Percentiles rank a stretch among this genome's conserved stretches.
Conservation (phyloP, 2,113 vertebrate species). For the Epinephelus lanceolatus region DNA sequence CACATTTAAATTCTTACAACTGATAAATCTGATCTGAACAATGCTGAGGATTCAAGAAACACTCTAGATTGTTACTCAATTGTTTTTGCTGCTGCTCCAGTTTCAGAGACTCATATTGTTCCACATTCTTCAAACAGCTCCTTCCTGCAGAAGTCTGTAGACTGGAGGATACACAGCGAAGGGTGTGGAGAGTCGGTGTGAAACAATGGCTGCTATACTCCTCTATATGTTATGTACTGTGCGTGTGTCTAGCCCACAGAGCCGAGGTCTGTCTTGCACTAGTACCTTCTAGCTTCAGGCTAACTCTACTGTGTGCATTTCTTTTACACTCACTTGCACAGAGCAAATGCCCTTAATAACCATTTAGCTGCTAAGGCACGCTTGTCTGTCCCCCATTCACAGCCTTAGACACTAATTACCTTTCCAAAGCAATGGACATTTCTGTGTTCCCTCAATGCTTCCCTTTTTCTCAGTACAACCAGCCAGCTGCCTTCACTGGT, state of each 20-base stretch:
- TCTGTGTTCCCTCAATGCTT: conserved; percentile 77
- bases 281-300: conserved; percentile 57
- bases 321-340: conserved; percentile 71
- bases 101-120: conserved; percentile 17
- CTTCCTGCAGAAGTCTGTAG: neutral
- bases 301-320: conserved; percentile 61
- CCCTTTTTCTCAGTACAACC: conserved; percentile 69
- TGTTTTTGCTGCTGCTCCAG: neutral
- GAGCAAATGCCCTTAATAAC: conserved; percentile 82
- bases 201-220: conserved; percentile 20
- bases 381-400: conserved; percentile 77
- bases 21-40: neutral
- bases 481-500: conserved; percentile 69
- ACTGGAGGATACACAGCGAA: conserved; percentile 18
- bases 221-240: conserved; percentile 23
- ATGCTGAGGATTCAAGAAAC: neutral
- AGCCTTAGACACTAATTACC: conserved; percentile 80
- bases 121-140: conserved; percentile 9
- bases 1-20: neutral
- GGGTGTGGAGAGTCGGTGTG: conserved; percentile 10
- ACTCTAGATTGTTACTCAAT: neutral
- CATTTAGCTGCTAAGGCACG: conserved; percentile 84
- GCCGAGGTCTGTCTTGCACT: conserved; percentile 39
- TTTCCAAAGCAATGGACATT: conserved; percentile 79
- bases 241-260: conserved; percentile 30